phyloP scores from a whole-genome alignment of 2,888 invertebrate species.

The Tyria jacobaeae region DNA sequence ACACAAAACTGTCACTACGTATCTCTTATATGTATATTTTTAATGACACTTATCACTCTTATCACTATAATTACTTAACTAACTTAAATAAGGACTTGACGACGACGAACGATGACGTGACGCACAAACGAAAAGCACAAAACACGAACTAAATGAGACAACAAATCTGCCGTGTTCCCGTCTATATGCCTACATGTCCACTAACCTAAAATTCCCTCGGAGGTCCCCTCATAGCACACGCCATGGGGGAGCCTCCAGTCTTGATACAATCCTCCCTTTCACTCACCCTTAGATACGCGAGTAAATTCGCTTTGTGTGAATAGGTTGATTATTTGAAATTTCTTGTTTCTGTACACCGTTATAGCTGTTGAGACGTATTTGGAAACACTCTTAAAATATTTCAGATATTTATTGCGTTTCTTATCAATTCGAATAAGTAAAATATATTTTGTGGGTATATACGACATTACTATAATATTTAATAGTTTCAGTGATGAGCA shows the following conservation, averaged over 20 bases:
- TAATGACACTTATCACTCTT: slow-evolving; percentile 54
- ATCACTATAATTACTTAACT: slow-evolving; percentile 53
- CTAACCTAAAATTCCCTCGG: slow-evolving; percentile 86
- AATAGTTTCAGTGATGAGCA: too few relatives aligned
- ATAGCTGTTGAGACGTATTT: slow-evolving; percentile 50
- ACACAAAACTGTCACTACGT: slow-evolving; percentile 37
- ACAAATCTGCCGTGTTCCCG: slow-evolving; percentile 86
- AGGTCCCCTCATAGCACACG: slow-evolving; percentile 78
- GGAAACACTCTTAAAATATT: slow-evolving; percentile 44
- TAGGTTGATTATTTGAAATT: slow-evolving; percentile 83
- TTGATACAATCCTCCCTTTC: slow-evolving; percentile 83
- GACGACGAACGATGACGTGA: slow-evolving; percentile 83
- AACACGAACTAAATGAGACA: slow-evolving; percentile 86
- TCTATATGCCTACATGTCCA: slow-evolving; percentile 87
- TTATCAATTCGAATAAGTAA: slow-evolving; percentile 1
- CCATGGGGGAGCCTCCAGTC: slow-evolving; percentile 79
- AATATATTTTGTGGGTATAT: too few relatives aligned
- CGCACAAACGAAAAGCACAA: slow-evolving; percentile 85
- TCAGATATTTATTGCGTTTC: slow-evolving; percentile 44
- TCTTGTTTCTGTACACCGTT: slow-evolving; percentile 66
- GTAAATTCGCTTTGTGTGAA: slow-evolving; percentile 80
- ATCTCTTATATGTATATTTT: slow-evolving; percentile 32
- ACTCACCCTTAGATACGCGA: slow-evolving; percentile 82
- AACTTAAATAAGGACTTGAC: slow-evolving; percentile 70
- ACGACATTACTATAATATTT: too few relatives aligned